These are phyloP conservation scores for Hydrolagus colliei DNA, from an alignment of 2,797 vertebrate genomes.

Conservation along the genomic window DNA sequence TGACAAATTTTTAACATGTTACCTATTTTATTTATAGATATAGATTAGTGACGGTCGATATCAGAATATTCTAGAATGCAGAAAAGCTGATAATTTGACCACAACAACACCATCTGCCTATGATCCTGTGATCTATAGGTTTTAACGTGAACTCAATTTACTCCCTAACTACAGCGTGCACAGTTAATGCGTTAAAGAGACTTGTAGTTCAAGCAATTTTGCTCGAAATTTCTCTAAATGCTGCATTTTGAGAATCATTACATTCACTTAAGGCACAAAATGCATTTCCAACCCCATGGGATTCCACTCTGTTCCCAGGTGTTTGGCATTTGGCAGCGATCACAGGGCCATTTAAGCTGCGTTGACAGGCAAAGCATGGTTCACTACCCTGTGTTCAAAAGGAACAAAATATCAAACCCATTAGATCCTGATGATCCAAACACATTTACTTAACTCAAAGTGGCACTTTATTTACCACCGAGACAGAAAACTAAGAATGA, in stretches of 20 bases:
- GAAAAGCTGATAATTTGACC: too few relatives aligned
- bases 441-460: neutral
- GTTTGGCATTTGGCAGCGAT: conserved; percentile 42
- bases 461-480: neutral
- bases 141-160: neutral
- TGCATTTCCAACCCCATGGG: conserved; percentile 57
- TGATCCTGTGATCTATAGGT: neutral
- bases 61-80: neutral
- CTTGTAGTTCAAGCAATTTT: conserved; percentile 51
- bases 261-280: conserved; percentile 61
- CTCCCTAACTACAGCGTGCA: neutral
- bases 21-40: too few relatives aligned
- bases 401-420: neutral
- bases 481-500: neutral
- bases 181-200: conserved; percentile 43
- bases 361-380: conserved; percentile 26
- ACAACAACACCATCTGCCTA: neutral
- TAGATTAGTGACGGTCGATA: too few relatives aligned
- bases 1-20: too few relatives aligned
- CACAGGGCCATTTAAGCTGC: conserved; percentile 32
- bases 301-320: conserved; percentile 40
- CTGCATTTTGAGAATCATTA: conserved; percentile 67
- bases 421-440: neutral
- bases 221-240: conserved; percentile 55
- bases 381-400: conserved; percentile 8